Base-by-base conservation (phyloP, 1,140 invertebrate genomes). In the Drosophila dunni region DNA sequence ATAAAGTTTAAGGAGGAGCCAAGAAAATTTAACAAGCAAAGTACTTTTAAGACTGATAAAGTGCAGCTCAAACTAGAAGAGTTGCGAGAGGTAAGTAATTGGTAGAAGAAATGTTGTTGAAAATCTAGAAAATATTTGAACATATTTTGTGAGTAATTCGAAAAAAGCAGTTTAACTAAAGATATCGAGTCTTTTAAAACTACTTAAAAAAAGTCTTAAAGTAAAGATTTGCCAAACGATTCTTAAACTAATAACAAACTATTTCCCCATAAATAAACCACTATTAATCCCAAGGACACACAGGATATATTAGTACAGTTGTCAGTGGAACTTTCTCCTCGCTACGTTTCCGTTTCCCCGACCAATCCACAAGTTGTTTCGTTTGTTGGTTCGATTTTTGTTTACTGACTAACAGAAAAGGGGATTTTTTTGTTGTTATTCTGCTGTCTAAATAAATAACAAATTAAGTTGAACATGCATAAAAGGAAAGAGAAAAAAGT, bases 321-420 rank as follows among this genome's bases (percentile, higher is more conserved):
- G 36, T 56, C 53, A 53, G 48, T 13, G 7, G 45, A 48, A 24
- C 45, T 10, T n/a, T n/a, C 40, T 2, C 42, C 10, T 6, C 11
- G 33, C 24, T n/a, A 3, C n/a, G 11, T 7, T 34, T 29, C 24
- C 10, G 1, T 5, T 8, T 24, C 29, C 29, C 29, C 6, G 2
- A 46, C 40, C 13, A n/a, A 13, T 40, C 48, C 13, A 53, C 48
- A 73, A 68, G 48, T 45, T 7, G 40, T 45, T 51, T 40, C 33
- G 60, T 69, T 86, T 79, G 83, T 85, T 85, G 76, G 75, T 81
- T 85, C 82, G 82, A 85, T 85, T 85, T 29, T 66, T 69, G 63
- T 64, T 71, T 75, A 66, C 50, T 61, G 7, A 46, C 34, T 24
- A 33, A 36, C 50, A 7, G 29, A 7, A 34, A 8, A n/a, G 15